These are phyloP conservation scores for Taxidea taxus DNA, from an alignment of 2,113 vertebrate genomes.

Conservation along the genomic window DNA sequence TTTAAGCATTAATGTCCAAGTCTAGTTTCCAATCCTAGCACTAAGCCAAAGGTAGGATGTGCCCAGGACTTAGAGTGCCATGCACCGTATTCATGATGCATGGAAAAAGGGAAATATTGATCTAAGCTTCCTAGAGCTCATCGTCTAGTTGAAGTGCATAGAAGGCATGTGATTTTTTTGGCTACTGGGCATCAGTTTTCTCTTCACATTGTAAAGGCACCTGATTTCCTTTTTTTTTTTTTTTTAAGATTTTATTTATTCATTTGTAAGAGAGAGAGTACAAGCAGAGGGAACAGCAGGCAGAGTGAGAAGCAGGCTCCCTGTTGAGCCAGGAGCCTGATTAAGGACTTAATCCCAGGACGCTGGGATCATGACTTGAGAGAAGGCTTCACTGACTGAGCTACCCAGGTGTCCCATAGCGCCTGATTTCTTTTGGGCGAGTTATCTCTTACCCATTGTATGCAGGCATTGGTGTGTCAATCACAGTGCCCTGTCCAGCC, in stretches of 20 bases:
- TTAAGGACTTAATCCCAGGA: too few relatives aligned
- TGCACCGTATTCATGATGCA: too few relatives aligned
- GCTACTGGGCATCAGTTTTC: not conserved
- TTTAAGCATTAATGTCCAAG: not conserved
- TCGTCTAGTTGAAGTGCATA: too few relatives aligned
- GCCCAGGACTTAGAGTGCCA: rapidly evolving
- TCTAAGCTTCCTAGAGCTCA: not conserved
- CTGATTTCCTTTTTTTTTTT: not conserved
- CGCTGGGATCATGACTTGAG: too few relatives aligned
- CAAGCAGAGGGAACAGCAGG: too few relatives aligned
- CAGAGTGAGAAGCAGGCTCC: too few relatives aligned
- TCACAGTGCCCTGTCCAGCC: not conserved
- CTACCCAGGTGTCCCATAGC: too few relatives aligned
- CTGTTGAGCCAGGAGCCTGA: too few relatives aligned
- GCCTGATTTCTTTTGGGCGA: not conserved
- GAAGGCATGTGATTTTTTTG: not conserved
- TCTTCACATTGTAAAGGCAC: not conserved
- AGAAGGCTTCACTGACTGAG: too few relatives aligned
- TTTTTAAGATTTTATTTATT: too few relatives aligned
- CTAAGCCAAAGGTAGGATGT: not conserved
- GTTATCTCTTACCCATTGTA: not conserved
- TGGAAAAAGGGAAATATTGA: not conserved
- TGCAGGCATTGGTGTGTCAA: not conserved
- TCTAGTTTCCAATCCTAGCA: not conserved
- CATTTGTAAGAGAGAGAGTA: too few relatives aligned